Conservation (phyloP, 2,113 vertebrate genomes). For the Genyomyrus donnyi region DNA sequence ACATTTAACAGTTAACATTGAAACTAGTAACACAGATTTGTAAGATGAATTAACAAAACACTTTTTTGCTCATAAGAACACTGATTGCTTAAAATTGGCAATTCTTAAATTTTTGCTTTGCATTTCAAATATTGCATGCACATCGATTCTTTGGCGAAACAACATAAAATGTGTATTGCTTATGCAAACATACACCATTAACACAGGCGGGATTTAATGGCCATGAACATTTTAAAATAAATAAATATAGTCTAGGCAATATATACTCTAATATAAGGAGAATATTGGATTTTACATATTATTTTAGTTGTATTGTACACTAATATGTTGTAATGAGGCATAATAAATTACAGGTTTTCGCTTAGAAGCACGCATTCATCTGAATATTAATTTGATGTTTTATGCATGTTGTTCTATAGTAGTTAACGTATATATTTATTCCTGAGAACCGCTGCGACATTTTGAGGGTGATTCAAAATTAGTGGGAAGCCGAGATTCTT, state of each 20-base stretch:
- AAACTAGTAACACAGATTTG: neutral
- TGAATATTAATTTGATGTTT: neutral
- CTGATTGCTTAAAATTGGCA: neutral
- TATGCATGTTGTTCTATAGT: neutral
- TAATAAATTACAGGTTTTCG: neutral
- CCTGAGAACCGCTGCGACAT: conserved; percentile 52
- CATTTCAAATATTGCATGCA: neutral
- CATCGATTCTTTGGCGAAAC: neutral
- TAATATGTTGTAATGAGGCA: neutral
- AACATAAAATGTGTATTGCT: neutral
- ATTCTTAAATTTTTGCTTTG: neutral
- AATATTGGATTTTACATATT: neutral
- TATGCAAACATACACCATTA: neutral
- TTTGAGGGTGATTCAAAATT: conserved; percentile 30
- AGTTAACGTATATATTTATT: neutral
- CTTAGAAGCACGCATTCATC: neutral
- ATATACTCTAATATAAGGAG: neutral
- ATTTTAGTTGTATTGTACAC: neutral
- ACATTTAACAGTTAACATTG: neutral
- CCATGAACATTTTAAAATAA: neutral
- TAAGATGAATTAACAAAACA: neutral
- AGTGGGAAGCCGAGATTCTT: conserved; percentile 72
- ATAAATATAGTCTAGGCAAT: neutral
- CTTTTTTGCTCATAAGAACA: neutral
- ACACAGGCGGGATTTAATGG: neutral